Evolutionary conservation across 2,113 vertebrate genomes (phyloP).

Genomic region (Polypterus senegalus): DNA sequence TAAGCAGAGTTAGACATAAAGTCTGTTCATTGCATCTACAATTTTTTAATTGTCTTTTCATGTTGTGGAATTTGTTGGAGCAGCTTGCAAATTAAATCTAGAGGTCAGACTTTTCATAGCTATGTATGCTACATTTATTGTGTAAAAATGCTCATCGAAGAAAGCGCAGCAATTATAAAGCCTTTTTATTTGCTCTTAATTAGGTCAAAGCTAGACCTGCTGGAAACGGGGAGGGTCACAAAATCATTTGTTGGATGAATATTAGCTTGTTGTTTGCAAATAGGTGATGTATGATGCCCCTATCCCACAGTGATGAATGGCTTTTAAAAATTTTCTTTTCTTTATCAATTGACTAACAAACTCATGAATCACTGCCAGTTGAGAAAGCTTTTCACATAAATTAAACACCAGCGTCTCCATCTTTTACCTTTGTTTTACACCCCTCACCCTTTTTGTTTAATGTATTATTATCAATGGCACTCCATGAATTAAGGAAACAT

Average conservation of each 20-base stretch:
- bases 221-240: slow-evolving; percentile 36
- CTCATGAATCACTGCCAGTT: slow-evolving; percentile 95
- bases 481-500: slow-evolving; percentile 54
- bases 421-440: slow-evolving; percentile 27
- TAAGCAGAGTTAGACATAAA: too few relatives aligned
- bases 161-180: slow-evolving; percentile 32
- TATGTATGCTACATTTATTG: too few relatives aligned
- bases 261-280: slow-evolving; percentile 69
- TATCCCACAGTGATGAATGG: slow-evolving; percentile 84
- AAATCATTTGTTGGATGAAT: slow-evolving; percentile 65
- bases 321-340: slow-evolving; percentile 94
- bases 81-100: too few relatives aligned
- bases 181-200: slow-evolving; percentile 41
- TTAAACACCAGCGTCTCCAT: slow-evolving; percentile 64
- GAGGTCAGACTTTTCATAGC: too few relatives aligned
- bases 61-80: too few relatives aligned
- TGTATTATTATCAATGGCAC: slow-evolving; percentile 52
- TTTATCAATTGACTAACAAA: slow-evolving; percentile 96
- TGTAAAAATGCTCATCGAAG: background rate
- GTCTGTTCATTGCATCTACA: too few relatives aligned
- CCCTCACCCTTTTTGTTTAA: slow-evolving; percentile 13
- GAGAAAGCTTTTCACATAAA: slow-evolving; percentile 80
- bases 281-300: slow-evolving; percentile 85
- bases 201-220: slow-evolving; percentile 31
- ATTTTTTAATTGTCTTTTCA: too few relatives aligned